Conservation (phyloP, 2,113 vertebrate species). For the Sardina pilchardus region DNA sequence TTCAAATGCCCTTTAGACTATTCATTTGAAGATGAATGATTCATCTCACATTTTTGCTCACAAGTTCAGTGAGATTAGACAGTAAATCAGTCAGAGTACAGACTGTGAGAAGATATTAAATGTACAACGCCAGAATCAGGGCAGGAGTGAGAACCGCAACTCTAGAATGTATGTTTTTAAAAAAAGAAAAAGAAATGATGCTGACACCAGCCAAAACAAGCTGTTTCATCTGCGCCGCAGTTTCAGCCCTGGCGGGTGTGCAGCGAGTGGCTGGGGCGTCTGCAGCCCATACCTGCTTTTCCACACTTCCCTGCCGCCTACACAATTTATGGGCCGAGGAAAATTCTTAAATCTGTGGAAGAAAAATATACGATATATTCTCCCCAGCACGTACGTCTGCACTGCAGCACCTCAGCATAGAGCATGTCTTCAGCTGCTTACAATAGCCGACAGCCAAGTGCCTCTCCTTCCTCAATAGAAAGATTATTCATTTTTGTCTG, state of each 20-base stretch:
- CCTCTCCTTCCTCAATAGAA: not conserved
- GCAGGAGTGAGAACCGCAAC: not conserved
- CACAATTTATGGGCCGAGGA: not conserved
- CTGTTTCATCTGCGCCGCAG: not conserved
- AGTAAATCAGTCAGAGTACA: not conserved
- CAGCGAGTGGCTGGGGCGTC: not conserved
- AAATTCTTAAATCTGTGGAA: not conserved
- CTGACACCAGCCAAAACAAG: not conserved
- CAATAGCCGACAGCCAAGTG: not conserved
- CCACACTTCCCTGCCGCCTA: not conserved
- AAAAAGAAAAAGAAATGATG: not conserved
- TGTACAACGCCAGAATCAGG: not conserved
- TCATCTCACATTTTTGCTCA: not conserved
- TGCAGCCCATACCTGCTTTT: not conserved
- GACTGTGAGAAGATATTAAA: not conserved
- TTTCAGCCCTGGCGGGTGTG: not conserved
- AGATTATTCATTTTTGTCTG: not conserved
- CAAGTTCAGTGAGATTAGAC: not conserved
- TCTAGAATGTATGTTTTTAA: too few relatives aligned
- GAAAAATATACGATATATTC: not conserved
- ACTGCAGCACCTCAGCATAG: not conserved
- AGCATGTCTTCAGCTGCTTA: not conserved
- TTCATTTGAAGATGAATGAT: not conserved
- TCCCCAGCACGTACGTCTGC: not conserved
- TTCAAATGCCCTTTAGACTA: not conserved